phyloP scores from a whole-genome alignment of 30 jellyfish, hydroid and myxozoan genomes.

The Pseudorhiza aurosa region DNA sequence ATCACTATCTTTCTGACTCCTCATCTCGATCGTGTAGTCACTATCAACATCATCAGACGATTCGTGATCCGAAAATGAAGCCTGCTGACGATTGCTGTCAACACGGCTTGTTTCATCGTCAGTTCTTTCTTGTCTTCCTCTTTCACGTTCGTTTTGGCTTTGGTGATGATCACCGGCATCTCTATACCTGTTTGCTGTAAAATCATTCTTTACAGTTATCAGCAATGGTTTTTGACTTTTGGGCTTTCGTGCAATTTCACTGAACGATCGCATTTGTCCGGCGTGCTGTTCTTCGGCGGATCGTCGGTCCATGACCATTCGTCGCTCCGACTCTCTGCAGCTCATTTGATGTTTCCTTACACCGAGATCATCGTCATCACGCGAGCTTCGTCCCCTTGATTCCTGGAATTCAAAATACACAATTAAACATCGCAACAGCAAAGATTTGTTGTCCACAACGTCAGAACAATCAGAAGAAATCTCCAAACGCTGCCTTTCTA shows the following conservation, averaged over 20 bases:
- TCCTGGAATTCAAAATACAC: conserved; percentile 16
- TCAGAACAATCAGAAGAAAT: too few relatives aligned
- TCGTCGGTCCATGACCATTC: conserved; percentile 16
- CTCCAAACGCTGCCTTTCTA: too few relatives aligned
- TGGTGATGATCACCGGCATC: not conserved
- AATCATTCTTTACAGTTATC: conserved; percentile 37
- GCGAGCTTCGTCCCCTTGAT: not conserved
- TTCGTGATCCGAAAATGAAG: not conserved
- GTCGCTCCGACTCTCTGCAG: not conserved
- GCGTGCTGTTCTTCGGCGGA: not conserved
- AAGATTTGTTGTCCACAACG: too few relatives aligned
- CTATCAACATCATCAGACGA: conserved; percentile 49
- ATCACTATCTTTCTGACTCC: conserved; percentile 54
- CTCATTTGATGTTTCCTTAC: not conserved
- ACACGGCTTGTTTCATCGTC: not conserved
- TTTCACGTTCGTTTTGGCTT: not conserved
- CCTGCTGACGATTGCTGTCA: not conserved
- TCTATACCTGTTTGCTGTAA: not conserved
- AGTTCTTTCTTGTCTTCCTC: not conserved
- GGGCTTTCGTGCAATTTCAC: not conserved
- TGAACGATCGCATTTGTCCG: conserved; percentile 4
- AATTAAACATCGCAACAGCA: too few relatives aligned
- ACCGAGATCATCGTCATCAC: not conserved
- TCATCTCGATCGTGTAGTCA: conserved; percentile 55
- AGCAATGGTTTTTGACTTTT: conserved; percentile 15